Base-by-base conservation (phyloP, 2,113 vertebrate genomes). In the Paramormyrops kingsleyae region DNA sequence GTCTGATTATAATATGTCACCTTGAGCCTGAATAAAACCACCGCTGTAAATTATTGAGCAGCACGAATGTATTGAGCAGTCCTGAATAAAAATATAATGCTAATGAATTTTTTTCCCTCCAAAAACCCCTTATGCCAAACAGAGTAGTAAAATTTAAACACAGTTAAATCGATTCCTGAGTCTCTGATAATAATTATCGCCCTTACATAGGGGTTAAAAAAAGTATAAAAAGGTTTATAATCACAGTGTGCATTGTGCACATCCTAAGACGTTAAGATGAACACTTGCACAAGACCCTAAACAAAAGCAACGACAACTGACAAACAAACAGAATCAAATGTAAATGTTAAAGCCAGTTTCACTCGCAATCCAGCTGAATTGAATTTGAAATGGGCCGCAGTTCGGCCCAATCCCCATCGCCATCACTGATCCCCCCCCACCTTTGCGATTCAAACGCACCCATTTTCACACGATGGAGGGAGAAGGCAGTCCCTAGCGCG, bases 351-450 rank as follows among this genome's bases (percentile, higher is more conserved):
- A 66, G 35, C 90, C 87, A 87, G 66, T 89, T 74, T 92, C 89
- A 92, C 92, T 92, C 90, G 89, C 86, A 89, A 91, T 89, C 91
- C 90, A 91, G 91, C 92, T 90, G 89, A 92, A 92, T 91, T 91
- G 91, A 89, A 90, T 92, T 92, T 89, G 91, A 89, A 92, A 90
- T 89, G 59, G 86, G 88, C 49, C 52, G 12, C 70, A 46, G 90
- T 90, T 91, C 91, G 88, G 88, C 89, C 17, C 74, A 2, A 12
- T 42, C 13, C 74, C 13, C 17, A 17, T 35, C 1, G 70, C 93
- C 92, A 90, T 92, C 39, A 44, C 49, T 91, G 2, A 9, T 53
- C 52, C 70, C 10, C 59, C 59, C 92, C 92, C 91, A 91, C 90
- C 91, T 89, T 24, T 92, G 88, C 92, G 86, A 92, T 92, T 92